Conservation (phyloP, 1,140 invertebrate species). For the Leptopilina clavipes region DNA sequence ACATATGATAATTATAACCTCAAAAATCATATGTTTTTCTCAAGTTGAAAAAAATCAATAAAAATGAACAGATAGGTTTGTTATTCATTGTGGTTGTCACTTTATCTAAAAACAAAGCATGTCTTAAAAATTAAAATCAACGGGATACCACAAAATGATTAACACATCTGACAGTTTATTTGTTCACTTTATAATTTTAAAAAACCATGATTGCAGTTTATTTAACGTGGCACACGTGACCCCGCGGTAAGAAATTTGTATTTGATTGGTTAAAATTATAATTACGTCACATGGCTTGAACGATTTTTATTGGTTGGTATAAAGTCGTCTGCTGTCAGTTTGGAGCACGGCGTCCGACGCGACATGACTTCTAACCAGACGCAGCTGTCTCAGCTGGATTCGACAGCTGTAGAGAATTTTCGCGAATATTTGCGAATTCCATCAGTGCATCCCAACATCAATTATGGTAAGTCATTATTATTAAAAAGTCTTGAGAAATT, state of each 20-base stretch:
- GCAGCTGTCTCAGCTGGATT: conserved; percentile 61
- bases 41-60: too few relatives aligned
- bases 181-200: background rate
- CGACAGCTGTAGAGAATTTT: conserved; percentile 83
- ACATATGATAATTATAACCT: too few relatives aligned
- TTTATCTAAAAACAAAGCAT: too few relatives aligned
- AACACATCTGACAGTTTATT: background rate
- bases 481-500: background rate
- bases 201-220: background rate
- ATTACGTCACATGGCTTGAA: background rate
- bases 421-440: conserved; percentile 86
- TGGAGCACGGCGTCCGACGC: conserved; percentile 39
- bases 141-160: too few relatives aligned
- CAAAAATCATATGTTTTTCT: too few relatives aligned
- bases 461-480: conserved; percentile 82
- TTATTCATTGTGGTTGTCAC: too few relatives aligned
- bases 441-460: conserved; percentile 85
- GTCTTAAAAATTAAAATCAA: too few relatives aligned
- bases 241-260: background rate
- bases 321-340: conserved; percentile 20
- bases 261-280: background rate
- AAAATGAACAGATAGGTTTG: too few relatives aligned
- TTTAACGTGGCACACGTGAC: background rate
- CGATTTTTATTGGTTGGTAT: background rate
- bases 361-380: conserved; percentile 1